Evolutionary conservation across 2,113 vertebrate species (phyloP).

Genomic region (Athene cunicularia): DNA sequence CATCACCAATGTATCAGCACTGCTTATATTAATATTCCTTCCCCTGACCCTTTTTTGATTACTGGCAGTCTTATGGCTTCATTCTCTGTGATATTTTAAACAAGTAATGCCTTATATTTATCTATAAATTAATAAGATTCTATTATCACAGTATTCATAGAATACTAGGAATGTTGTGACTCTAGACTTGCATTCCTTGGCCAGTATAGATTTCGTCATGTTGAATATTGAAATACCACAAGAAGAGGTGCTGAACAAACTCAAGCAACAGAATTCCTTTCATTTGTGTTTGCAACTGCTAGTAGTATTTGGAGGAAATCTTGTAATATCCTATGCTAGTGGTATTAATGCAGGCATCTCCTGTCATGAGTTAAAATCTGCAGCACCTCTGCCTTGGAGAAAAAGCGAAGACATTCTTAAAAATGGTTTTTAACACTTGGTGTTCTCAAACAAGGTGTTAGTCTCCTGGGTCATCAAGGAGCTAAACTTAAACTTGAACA

Average conservation of each 20-base stretch:
- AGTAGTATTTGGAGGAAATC: not conserved
- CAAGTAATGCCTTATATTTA: not conserved
- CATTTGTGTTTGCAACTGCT: not conserved
- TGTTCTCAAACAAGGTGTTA: not conserved
- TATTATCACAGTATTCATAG: not conserved
- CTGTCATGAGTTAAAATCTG: not conserved
- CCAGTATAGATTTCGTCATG: not conserved
- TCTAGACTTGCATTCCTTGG: not conserved
- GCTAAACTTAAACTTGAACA: not conserved
- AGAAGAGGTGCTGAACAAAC: not conserved
- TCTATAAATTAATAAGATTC: not conserved
- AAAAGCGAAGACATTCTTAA: not conserved
- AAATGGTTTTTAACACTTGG: not conserved
- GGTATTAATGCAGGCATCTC: not conserved
- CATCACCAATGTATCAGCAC: not conserved
- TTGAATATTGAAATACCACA: not conserved
- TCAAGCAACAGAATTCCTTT: not conserved
- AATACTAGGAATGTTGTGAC: not conserved
- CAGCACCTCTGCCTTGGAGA: not conserved
- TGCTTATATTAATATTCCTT: not conserved
- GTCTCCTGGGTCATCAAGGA: not conserved
- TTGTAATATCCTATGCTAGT: not conserved
- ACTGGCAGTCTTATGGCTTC: not conserved
- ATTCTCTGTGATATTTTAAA: not conserved
- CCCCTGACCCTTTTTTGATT: not conserved